A percentile compares a stretch with the other conserved stretches of the same genome.
Evolutionary conservation across 2,797 vertebrate species (phyloP).

Genomic region (Echeneis naucrates): DNA sequence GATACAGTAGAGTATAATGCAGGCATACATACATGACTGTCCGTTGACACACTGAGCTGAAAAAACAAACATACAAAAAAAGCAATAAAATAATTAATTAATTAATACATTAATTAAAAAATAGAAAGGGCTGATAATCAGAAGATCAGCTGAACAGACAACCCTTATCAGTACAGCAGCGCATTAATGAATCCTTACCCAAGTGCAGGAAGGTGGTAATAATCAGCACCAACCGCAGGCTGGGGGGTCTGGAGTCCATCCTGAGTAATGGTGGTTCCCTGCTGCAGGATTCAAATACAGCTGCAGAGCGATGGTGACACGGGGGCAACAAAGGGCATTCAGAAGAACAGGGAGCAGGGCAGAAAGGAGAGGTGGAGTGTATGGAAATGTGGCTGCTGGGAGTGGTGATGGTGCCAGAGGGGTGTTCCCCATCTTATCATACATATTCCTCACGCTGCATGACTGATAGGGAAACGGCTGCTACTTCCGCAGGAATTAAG

Average conservation of each 20-base stretch:
- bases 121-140: conserved; percentile 34
- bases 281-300: conserved; percentile 20
- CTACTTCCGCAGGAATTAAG: conserved; percentile 68
- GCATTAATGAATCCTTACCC: conserved; percentile 67
- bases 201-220: conserved; percentile 51
- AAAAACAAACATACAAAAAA: conserved; percentile 16
- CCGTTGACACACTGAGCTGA: conserved; percentile 56
- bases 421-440: conserved; percentile 63
- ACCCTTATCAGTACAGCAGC: conserved; percentile 12
- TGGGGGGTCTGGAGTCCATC: conserved; percentile 68
- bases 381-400: not conserved
- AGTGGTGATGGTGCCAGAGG: not conserved
- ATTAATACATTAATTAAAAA: too few species aligned
- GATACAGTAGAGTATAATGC: not conserved
- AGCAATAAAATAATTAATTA: too few species aligned
- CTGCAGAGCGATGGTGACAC: conserved; percentile 10
- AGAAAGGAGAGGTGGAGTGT: conserved; percentile 64
- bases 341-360: conserved; percentile 47
- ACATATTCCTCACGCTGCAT: conserved; percentile 29
- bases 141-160: conserved; percentile 23
- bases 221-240: conserved; percentile 56
- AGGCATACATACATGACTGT: conserved; percentile 69
- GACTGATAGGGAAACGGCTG: conserved; percentile 62
- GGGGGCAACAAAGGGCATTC: conserved; percentile 42
- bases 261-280: conserved; percentile 42